Conservation (phyloP, 2,888 invertebrate genomes). For the Troides helena region DNA sequence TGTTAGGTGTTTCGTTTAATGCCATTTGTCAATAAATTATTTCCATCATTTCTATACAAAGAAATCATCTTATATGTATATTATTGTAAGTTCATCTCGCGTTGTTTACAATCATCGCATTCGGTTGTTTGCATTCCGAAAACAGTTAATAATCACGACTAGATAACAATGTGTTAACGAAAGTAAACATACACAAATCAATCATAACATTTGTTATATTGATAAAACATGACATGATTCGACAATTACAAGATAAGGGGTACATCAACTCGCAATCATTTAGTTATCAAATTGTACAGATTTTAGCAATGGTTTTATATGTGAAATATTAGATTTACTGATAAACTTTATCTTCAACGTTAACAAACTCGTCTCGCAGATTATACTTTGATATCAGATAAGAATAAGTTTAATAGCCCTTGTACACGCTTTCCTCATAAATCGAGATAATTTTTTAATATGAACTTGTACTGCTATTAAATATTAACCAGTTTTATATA, state of each 20-base stretch:
- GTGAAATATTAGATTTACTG: slow-evolving; percentile 64
- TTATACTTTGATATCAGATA: slow-evolving; percentile 66
- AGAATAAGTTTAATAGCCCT: slow-evolving; percentile 68
- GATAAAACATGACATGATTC: slow-evolving; percentile 46
- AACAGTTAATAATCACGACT: slow-evolving; percentile 47
- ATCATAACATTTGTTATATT: slow-evolving; percentile 51
- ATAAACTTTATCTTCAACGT: slow-evolving; percentile 62
- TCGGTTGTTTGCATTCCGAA: slow-evolving; percentile 61
- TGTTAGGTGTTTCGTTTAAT: not conserved
- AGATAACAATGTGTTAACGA: slow-evolving; percentile 59
- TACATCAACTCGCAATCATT: slow-evolving; percentile 53
- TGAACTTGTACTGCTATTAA: not conserved
- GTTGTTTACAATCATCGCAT: slow-evolving; percentile 56
- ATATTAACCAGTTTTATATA: no score
- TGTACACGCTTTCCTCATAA: slow-evolving; percentile 36
- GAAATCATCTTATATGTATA: slow-evolving; percentile 28
- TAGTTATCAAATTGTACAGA: slow-evolving; percentile 47
- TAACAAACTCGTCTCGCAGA: slow-evolving; percentile 58
- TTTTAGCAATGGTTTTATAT: slow-evolving; percentile 46
- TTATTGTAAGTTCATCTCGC: slow-evolving; percentile 47
- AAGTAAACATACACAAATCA: slow-evolving; percentile 61
- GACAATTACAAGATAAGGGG: slow-evolving; percentile 51
- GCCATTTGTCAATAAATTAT: not conserved
- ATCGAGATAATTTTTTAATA: slow-evolving; percentile 10
- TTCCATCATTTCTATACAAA: not conserved